Percentiles rank a stretch among this genome's conserved stretches.
These are phyloP conservation scores for Bedellia somnulentella DNA, from an alignment of 2,888 invertebrate species.

Conservation along the genomic window DNA sequence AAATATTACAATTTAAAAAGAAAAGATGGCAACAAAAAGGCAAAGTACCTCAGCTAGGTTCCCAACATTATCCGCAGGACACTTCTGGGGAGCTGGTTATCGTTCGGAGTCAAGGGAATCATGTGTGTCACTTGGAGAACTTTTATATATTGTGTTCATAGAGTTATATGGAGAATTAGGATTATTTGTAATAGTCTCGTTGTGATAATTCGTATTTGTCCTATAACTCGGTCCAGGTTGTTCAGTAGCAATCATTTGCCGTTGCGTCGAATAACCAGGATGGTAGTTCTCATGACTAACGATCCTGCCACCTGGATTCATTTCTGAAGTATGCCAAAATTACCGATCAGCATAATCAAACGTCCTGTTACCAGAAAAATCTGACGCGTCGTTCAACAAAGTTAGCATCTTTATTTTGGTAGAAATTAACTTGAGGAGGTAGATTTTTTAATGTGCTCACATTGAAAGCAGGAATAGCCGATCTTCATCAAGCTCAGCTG, in stretches of 20 bases:
- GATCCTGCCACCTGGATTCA: conserved; percentile 11
- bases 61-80: no score
- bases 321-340: conserved; percentile 7
- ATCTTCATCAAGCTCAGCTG: no score
- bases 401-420: no score
- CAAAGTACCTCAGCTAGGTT: no score
- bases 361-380: conserved; percentile 6
- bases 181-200: conserved; percentile 8
- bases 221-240: conserved; percentile 9
- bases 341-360: conserved; percentile 1
- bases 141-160: conserved; percentile 6
- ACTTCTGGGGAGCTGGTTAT: no score
- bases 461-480: no score
- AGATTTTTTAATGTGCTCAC: no score
- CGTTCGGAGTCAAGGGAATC: conserved; percentile 1
- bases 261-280: conserved; percentile 9
- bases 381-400: conserved; percentile 7
- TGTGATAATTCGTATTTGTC: conserved; percentile 10
- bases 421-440: no score
- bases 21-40: no score
- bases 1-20: no score
- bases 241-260: conserved; percentile 9
- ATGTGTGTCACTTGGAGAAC: conserved; percentile 6
- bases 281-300: conserved; percentile 10
- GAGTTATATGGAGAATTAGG: conserved; percentile 9